Evolutionary conservation across 2,888 invertebrate species (phyloP), one percentile per base, ranked within the genome.

Genomic region (Mythimna loreyi): DNA sequence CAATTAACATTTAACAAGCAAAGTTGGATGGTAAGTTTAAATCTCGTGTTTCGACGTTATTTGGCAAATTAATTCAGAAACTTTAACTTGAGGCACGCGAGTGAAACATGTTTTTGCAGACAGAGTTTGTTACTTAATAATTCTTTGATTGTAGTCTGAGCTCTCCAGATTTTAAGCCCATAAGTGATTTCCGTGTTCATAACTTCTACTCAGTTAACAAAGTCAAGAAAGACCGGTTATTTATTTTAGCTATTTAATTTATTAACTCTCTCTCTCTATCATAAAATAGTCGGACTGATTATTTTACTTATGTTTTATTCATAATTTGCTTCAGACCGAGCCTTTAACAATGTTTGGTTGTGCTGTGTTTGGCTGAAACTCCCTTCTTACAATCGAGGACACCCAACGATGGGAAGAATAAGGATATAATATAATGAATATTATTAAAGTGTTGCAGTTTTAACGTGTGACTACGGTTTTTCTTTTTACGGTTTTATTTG

Each of bases 61-160:
- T 93, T 93, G 93, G 92, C 93, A 92, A 94, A 94, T 94, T 93
- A 94, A 94, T 94, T 93, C 92, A 85, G 80, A 90, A 94, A 94
- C 91, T 94, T 94, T 91, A 92, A 91, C 91, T 90, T 86, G 85
- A 88, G 91, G 91, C 92, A 93, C 90, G 92, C 91, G 88, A 91
- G 92, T 88, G 89, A 91, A 92, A 93, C 91, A 93, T 93, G 92
- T 92, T 92, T 92, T 92, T 87, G 88, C 87, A 86, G 87, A 81
- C 86, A 84, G 91, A 91, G 89, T 92, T 92, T 89, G 86, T 90
- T 90, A 90, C 89, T 91, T 90, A 79, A 86, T 88, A 88, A 88
- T 89, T 89, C 85, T 83, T 83, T 88, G 87, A 89, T 85, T 84
- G 79, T 85, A 76, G 75, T 68, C 65, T 75, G 72, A 77, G 68